Base-by-base conservation (phyloP, 2,113 vertebrate species). In the Labrus mixtus region DNA sequence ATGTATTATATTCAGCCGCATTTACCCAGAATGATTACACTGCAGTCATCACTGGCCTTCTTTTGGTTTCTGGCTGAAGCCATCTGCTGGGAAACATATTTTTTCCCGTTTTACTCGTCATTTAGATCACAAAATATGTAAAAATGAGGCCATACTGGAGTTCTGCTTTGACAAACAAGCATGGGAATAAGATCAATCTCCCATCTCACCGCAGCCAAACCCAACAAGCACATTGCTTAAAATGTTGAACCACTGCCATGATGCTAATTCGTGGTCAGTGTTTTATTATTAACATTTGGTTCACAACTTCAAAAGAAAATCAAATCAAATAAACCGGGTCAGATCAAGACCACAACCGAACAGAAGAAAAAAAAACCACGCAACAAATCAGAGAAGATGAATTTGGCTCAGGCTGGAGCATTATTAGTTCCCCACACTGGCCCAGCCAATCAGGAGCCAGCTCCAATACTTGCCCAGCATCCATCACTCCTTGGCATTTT, bases 391-490 rank as follows among this genome's bases (percentile, higher is more conserved):
- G 36, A 56, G 5, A 41, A 45, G 3, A 17, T 39, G 41, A 50
- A 29, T 63, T 45, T 46, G 55, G 59, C 23, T 50, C 12, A 19
- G 7, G 25, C 9, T 43, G 0, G 2, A 50, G 25, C 67, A 33
- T 10, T 43, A 20, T 50, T 6, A 57, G 19, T 10, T 19, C 10
- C 8, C 61, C 23, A 54, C 9, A 6, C 29, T 41, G 23, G 33
- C 10, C 22, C 17, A 48, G n/a, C 69, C 76, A 84, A 80, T 79
- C 58, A 63, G 60, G 25, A 72, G 15, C 19, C 72, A n/a, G 62
- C 46, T 33, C 17, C 11, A 51, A 17, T 57, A 55, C 86, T 89
- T 82, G 82, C 72, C 63, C 75, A 86, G 71, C 50, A 86, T 90
- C 41, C 81, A 79, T 91, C 82, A 81, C 68, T 78, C 64, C 64